Evolutionary conservation across 2,888 invertebrate species (phyloP).

Genomic region (Dasypolia templi): DNA sequence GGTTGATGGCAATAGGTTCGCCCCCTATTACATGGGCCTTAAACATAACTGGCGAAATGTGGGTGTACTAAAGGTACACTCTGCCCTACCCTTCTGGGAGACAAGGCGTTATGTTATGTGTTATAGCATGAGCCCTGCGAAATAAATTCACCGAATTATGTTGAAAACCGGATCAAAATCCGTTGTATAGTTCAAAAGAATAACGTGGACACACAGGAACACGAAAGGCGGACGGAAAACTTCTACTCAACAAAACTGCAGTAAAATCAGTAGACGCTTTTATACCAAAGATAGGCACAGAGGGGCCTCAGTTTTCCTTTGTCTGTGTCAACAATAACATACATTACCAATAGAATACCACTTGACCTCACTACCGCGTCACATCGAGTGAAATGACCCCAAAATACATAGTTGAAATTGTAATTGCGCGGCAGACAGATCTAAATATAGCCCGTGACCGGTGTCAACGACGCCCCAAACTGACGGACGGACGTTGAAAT

Average conservation of each 20-base stretch:
- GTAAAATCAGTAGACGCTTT: background rate
- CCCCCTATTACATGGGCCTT: too few relatives aligned
- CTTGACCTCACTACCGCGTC: slow-evolving; percentile 41
- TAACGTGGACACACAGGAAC: background rate
- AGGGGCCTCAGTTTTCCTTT: background rate
- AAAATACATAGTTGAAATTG: slow-evolving; percentile 63
- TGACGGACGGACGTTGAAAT: slow-evolving; percentile 53
- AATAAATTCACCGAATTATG: background rate
- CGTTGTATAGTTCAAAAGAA: background rate
- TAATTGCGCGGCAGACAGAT: slow-evolving; percentile 34
- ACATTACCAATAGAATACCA: slow-evolving; percentile 18
- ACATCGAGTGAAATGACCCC: slow-evolving; percentile 65
- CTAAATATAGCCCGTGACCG: slow-evolving; percentile 52
- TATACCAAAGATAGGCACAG: background rate
- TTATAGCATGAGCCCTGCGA: background rate
- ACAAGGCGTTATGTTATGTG: too few relatives aligned
- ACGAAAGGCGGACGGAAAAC: background rate
- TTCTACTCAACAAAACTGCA: too few relatives aligned
- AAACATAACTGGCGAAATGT: too few relatives aligned
- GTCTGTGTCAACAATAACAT: slow-evolving; percentile 9
- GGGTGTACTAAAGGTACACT: too few relatives aligned
- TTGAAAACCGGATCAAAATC: background rate
- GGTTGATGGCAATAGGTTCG: too few relatives aligned
- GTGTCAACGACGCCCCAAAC: slow-evolving; percentile 41
- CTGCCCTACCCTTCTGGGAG: too few relatives aligned